Evolutionary conservation across 2,797 vertebrate genomes (phyloP), one percentile per base, ranked within the genome.

Genomic region (Aphelocoma californica): DNA sequence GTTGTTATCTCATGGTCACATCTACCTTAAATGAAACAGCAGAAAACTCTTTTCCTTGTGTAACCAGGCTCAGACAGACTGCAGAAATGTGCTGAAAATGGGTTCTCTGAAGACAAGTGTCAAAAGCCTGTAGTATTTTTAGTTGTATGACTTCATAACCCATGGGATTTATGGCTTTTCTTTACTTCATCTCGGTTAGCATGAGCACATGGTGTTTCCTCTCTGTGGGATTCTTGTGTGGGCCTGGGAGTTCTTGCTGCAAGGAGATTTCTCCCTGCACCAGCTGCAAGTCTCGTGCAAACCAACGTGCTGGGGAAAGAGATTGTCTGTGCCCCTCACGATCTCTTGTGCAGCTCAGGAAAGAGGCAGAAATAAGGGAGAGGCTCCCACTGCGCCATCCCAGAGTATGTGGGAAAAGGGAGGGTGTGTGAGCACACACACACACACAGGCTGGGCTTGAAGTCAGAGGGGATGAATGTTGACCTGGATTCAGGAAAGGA

Each of bases 281-380:
- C 12, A 62, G 14, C 7, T 66, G 9, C 61, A 62, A 14, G 16
- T 42, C 28, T 67, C 2, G 0, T 32, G 16, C 13, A 34, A 69
- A 65, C 13, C 29, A 29, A 6, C 0, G 1, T 14, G 6, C 29
- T 65, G 62, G n/a, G 42, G 19, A 65, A 75, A 36, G 57, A 0
- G 2, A 12, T 18, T 36, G 44, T 38, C 14, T 12, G n/a, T 1
- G 3, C 3, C 17, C 8, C 14, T 25, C 36, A 2, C 6, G 23
- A 1, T 15, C 25, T 24, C 36, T 40, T 24, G 29, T 21, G n/a
- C 40, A 38, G n/a, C 21, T 65, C 1, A 1, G 38, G 58, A 54
- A 65, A 67, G 32, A 3, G 3, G 20, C 15, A 81, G 26, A 53
- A 74, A 57, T 18, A 28, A 48, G 25, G 65, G 42, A 70, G 25